Percentiles rank a stretch among this genome's conserved stretches.
Conservation (phyloP, 1,140 invertebrate genomes). For the Philopotamus ludificatus region DNA sequence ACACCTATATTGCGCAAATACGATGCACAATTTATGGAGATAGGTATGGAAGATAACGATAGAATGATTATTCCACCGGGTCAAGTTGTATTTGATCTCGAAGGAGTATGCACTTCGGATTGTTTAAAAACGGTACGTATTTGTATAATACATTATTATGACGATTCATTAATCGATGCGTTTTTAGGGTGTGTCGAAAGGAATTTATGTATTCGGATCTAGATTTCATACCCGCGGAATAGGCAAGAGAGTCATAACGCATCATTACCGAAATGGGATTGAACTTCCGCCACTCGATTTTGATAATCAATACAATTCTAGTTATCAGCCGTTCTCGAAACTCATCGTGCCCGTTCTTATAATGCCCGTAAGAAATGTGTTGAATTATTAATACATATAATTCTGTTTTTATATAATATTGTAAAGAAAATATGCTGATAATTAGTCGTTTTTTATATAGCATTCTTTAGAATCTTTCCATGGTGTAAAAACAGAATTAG, state of each 20-base stretch:
- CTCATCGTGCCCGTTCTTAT: conserved; percentile 76
- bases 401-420: too few relatives aligned
- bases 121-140: conserved; percentile 81
- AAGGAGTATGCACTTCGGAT: conserved; percentile 88
- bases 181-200: conserved; percentile 71
- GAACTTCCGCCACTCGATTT: conserved; percentile 82
- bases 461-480: too few relatives aligned
- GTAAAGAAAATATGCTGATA: too few relatives aligned
- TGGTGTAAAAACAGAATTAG: too few relatives aligned
- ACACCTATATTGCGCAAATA: conserved; percentile 70
- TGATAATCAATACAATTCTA: conserved; percentile 95
- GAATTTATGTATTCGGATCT: conserved; percentile 92
- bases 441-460: too few relatives aligned
- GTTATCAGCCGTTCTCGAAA: conserved; percentile 95
- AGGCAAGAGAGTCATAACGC: conserved; percentile 79
- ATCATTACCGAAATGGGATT: conserved; percentile 77
- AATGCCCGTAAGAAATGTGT: conserved; percentile 69
- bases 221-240: conserved; percentile 97
- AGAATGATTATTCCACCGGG: conserved; percentile 96
- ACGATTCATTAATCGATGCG: too few relatives aligned
- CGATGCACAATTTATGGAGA: conserved; percentile 95
- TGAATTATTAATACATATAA: too few relatives aligned
- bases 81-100: conserved; percentile 74
- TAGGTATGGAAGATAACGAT: conserved; percentile 94
- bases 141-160: not conserved